phyloP scores from a whole-genome alignment of 92 coral and sea anemone genomes.

The Heliopora coerulea region DNA sequence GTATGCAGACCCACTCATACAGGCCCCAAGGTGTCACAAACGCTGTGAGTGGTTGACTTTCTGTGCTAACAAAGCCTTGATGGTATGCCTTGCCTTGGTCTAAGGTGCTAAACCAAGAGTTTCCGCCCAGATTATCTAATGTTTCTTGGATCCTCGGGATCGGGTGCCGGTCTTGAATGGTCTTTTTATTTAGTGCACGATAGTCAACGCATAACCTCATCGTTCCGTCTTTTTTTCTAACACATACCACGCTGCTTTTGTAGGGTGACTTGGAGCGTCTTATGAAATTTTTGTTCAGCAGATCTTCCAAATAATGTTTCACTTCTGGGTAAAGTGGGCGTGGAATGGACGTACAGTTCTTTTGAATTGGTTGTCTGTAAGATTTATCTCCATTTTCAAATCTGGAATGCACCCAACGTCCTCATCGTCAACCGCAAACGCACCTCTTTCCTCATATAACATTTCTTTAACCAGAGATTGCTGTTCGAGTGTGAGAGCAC shows the following conservation, averaged over 20 bases:
- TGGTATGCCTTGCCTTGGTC: no score
- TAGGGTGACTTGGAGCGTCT: conserved; percentile 58
- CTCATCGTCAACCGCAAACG: conserved; percentile 42
- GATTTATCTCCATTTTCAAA: conserved; percentile 46
- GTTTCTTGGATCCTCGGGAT: conserved; percentile 58
- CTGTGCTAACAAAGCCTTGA: conserved; percentile 60
- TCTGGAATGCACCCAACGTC: conserved; percentile 45
- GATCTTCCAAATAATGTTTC: conserved; percentile 29
- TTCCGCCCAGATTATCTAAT: conserved; percentile 60
- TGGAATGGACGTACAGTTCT: conserved; percentile 30
- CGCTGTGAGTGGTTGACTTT: conserved; percentile 58
- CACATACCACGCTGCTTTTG: conserved; percentile 61
- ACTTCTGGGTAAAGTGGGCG: conserved; percentile 37
- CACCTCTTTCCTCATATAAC: conserved; percentile 35
- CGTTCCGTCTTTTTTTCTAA: conserved; percentile 56
- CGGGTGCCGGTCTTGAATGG: conserved; percentile 61
- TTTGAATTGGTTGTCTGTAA: conserved; percentile 51
- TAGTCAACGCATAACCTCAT: conserved; percentile 59
- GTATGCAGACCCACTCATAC: no score
- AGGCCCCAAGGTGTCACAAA: conserved; percentile 74
- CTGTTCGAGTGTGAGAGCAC: conserved; percentile 18
- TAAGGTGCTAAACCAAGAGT: conserved; percentile 57
- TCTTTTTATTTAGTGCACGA: conserved; percentile 53
- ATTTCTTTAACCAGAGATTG: conserved; percentile 24
- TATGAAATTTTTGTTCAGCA: conserved; percentile 26